A percentile compares a stretch with the other conserved stretches of the same genome.
Evolutionary conservation across 2,797 vertebrate species (phyloP).

Genomic region (Tauraco hartlaubi): DNA sequence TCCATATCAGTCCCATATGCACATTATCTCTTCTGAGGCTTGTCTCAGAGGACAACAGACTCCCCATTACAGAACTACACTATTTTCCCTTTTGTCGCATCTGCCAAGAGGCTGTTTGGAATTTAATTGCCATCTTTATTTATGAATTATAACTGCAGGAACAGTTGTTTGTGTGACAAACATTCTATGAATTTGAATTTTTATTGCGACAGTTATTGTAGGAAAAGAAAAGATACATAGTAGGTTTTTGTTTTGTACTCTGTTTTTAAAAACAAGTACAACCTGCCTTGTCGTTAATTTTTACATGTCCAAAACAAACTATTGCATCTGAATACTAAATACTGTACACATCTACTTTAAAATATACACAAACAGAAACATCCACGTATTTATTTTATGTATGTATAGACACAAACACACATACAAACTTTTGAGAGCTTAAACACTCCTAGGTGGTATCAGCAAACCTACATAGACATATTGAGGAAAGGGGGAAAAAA

Average conservation of each 20-base stretch:
- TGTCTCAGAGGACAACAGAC: constrained; percentile 32
- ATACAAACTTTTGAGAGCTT: neutral
- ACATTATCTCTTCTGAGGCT: constrained; percentile 26
- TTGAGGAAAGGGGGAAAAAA: neutral
- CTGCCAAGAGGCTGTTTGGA: constrained; percentile 50
- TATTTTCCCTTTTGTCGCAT: constrained; percentile 56
- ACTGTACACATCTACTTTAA: neutral
- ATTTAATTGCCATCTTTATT: constrained; percentile 67
- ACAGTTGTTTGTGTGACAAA: constrained; percentile 49
- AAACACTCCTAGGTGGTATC: neutral
- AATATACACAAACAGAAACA: neutral
- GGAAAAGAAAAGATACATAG: neutral
- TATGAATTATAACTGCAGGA: constrained; percentile 54
- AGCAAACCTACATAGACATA: neutral
- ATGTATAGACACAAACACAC: neutral
- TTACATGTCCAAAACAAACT: neutral
- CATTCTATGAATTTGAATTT: constrained; percentile 49
- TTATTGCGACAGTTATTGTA: constrained; percentile 16
- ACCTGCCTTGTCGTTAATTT: constrained; percentile 41
- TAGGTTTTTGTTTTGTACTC: neutral
- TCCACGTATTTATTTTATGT: neutral
- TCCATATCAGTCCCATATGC: constrained; percentile 61
- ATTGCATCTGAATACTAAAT: neutral
- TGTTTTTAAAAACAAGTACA: constrained; percentile 21
- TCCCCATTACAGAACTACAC: constrained; percentile 38